These are phyloP conservation scores for Patella depressa DNA, from an alignment of 2,888 invertebrate species.

Conservation along the genomic window DNA sequence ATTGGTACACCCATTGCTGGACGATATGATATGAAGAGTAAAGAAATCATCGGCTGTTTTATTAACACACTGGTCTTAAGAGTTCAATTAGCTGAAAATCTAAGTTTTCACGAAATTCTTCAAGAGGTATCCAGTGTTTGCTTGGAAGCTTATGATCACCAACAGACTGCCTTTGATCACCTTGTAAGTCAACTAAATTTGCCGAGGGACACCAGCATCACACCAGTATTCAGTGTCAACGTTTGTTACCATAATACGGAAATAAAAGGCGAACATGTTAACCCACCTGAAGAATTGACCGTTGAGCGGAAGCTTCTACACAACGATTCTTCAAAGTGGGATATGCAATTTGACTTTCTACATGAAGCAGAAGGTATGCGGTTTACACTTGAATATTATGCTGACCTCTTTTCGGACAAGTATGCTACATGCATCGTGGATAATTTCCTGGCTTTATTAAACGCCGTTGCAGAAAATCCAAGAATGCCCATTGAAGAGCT, in stretches of 20 bases:
- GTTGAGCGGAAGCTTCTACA: constrained; percentile 1
- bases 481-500: not conserved
- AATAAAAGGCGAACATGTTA: not conserved
- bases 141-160: constrained; percentile 8
- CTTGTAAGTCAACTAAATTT: not conserved
- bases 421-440: not conserved
- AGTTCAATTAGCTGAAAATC: not conserved
- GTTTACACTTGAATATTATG: not conserved
- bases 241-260: constrained; percentile 1
- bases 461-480: not conserved
- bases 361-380: not conserved
- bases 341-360: not conserved
- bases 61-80: not conserved
- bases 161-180: not conserved
- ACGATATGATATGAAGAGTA: not conserved
- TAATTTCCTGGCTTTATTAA: not conserved
- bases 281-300: not conserved
- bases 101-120: not conserved
- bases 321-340: constrained; percentile 4
- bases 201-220: not conserved
- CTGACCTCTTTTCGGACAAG: not conserved
- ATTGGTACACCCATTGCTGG: constrained; percentile 1
- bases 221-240: not conserved
- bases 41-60: not conserved
- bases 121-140: not conserved